Evolutionary conservation across 2,113 vertebrate species (phyloP), one percentile per base, ranked within the genome.

Genomic region (Stigmatopora nigra): DNA sequence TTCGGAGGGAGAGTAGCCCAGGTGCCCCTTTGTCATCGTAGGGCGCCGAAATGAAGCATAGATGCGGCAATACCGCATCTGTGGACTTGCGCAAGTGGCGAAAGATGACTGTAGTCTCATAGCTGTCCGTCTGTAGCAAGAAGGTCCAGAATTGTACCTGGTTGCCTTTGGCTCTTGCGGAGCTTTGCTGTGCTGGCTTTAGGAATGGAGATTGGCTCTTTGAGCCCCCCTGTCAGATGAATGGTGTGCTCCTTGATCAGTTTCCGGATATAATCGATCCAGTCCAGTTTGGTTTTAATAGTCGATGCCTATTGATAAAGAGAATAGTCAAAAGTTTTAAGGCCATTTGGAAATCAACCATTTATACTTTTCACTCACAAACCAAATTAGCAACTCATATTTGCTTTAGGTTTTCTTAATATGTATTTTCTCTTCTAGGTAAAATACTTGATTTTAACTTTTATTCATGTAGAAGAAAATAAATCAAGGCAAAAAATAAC

Each of bases 251-350:
- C 97, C 88, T 99, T 96, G 68, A 99, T 99, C 60, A 98, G 96
- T 77, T 99, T 96, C 41, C 97, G 90, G 87, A 99, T 97, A 86
- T 99, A 96, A 77, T 99, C 99, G 82, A 99, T 99, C 97, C 97
- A 99, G 87, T 99, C 97, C 87, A 99, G 97, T 83, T 99, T 99
- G 90, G 98, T 99, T 80, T 99, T 96, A 59, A 99, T 97, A 83
- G 93, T 98, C 59, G 95, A 99, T 1, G 95, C 95, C 97, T 99
- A 82, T 62, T n/a, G 20, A 16, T 0, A 1, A 20, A 0, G 38
- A 56, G 10, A 3, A 59, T 45, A 63, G 67, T 58, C 44, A 58
- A 10, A 60, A 36, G 14, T 72, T 59, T 31, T 31, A 68, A 11
- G 35, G 53, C 15, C 15, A 13, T n/a, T 35, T 47, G 25, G 31